A percentile compares a stretch with the other conserved stretches of the same genome.
Conservation (phyloP, 1,140 invertebrate genomes). For the Drosophila cardini region DNA sequence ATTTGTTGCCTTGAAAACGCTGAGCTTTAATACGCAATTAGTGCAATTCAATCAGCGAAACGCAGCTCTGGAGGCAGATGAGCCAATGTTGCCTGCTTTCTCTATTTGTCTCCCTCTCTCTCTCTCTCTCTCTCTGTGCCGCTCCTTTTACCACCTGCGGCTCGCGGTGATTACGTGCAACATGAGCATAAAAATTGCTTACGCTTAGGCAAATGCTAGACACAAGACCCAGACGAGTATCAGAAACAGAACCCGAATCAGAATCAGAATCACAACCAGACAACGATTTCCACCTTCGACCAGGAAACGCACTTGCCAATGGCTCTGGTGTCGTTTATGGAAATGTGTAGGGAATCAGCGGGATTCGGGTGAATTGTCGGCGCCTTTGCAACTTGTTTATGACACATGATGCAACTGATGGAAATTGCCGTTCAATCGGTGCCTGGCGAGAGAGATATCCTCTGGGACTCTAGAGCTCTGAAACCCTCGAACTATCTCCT, state of each 20-base stretch:
- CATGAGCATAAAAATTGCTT: constrained; percentile 83
- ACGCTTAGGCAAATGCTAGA: constrained; percentile 62
- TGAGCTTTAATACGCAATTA: constrained; percentile 81
- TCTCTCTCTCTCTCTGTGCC: constrained; percentile 6
- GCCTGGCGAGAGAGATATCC: constrained; percentile 6
- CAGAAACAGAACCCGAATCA: not conserved
- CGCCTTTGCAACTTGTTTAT: constrained; percentile 79
- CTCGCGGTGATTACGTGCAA: constrained; percentile 82
- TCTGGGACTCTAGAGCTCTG: not conserved
- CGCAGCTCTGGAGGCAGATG: constrained; percentile 55
- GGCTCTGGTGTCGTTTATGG: constrained; percentile 62
- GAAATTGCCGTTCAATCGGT: constrained; percentile 66
- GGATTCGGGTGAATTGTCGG: constrained; percentile 56
- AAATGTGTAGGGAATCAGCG: constrained; percentile 41
- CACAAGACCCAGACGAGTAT: constrained; percentile 3
- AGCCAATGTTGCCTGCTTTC: constrained; percentile 5
- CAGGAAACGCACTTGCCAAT: constrained; percentile 60
- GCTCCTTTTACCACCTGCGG: constrained; percentile 80
- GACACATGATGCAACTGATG: constrained; percentile 79
- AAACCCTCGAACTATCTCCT: not conserved
- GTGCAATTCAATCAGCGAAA: constrained; percentile 76
- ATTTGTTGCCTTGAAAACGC: constrained; percentile 66
- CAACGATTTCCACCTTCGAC: constrained; percentile 28
- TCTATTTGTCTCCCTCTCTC: not conserved
- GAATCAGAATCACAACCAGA: not conserved